Evolutionary conservation across 2,888 invertebrate species (phyloP).

Genomic region (Automeris io): DNA sequence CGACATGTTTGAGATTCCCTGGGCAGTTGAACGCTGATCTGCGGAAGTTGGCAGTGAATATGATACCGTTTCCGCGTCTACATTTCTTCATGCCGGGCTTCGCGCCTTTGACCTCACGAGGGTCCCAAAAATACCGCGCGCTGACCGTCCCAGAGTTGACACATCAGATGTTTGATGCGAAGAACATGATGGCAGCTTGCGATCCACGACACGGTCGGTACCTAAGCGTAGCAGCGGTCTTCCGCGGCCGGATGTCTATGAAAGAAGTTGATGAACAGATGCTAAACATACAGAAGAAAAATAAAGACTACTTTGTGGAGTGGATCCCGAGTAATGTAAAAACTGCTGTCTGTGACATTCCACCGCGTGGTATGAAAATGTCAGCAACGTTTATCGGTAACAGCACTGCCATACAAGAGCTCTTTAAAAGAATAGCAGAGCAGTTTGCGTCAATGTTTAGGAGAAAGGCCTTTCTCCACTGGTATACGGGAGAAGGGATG

Average conservation of each 20-base stretch:
- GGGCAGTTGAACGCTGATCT: constrained; percentile 84
- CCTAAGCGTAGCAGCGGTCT: constrained; percentile 91
- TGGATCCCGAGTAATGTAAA: constrained; percentile 90
- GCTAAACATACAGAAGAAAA: constrained; percentile 85
- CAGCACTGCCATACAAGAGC: constrained; percentile 89
- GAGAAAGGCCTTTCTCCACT: constrained; percentile 95
- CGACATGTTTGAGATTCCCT: constrained; percentile 58
- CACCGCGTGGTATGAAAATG: constrained; percentile 86
- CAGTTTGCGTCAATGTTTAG: constrained; percentile 95
- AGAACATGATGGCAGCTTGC: constrained; percentile 97
- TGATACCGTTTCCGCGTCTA: constrained; percentile 84
- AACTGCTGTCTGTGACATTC: constrained; percentile 88
- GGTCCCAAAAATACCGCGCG: constrained; percentile 89
- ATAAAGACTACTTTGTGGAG: constrained; percentile 85
- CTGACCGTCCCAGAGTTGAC: constrained; percentile 93
- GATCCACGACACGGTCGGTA: constrained; percentile 93
- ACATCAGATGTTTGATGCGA: constrained; percentile 93
- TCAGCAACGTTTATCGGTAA: constrained; percentile 92
- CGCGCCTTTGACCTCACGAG: constrained; percentile 84
- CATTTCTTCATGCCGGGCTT: constrained; percentile 78
- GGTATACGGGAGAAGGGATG: constrained; percentile 98
- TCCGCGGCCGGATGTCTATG: constrained; percentile 94
- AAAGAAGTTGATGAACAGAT: constrained; percentile 92
- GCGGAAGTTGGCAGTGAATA: constrained; percentile 59
- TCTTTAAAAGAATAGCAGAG: constrained; percentile 90